These are phyloP conservation scores for Nanorana parkeri DNA, from an alignment of 2,113 vertebrate genomes.

Conservation along the genomic window DNA sequence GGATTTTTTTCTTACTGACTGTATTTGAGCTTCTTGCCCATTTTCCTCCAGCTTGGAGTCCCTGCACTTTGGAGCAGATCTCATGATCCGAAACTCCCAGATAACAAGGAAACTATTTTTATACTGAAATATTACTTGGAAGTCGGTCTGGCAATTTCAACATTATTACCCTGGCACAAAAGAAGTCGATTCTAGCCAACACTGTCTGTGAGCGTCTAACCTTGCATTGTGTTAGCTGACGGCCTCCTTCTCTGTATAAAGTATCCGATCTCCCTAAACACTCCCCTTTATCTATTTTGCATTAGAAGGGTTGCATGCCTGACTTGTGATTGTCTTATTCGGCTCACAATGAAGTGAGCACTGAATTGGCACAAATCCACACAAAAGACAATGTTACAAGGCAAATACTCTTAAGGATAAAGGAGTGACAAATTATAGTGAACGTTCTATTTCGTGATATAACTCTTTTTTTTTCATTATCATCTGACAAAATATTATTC, in stretches of 20 bases:
- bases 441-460: slow-evolving; percentile 9
- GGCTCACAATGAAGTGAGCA: slow-evolving; percentile 38
- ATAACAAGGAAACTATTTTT: not conserved
- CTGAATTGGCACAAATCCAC: slow-evolving; percentile 53
- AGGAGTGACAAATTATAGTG: slow-evolving; percentile 39
- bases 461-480: slow-evolving; percentile 27
- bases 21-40: no score
- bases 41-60: no score
- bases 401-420: slow-evolving; percentile 44
- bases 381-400: slow-evolving; percentile 20
- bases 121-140: not conserved
- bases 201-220: not conserved
- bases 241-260: not conserved
- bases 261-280: slow-evolving; percentile 40
- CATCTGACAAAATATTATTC: slow-evolving; percentile 52
- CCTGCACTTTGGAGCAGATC: no score
- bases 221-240: not conserved
- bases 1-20: no score
- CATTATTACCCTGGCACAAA: not conserved
- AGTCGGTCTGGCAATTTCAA: not conserved
- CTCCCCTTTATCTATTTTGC: slow-evolving; percentile 52
- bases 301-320: slow-evolving; percentile 51
- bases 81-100: not conserved
- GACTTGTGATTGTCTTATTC: slow-evolving; percentile 56
- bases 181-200: not conserved